These are phyloP conservation scores for Bungarus multicinctus DNA, from an alignment of 2,113 vertebrate genomes.

Conservation along the genomic window DNA sequence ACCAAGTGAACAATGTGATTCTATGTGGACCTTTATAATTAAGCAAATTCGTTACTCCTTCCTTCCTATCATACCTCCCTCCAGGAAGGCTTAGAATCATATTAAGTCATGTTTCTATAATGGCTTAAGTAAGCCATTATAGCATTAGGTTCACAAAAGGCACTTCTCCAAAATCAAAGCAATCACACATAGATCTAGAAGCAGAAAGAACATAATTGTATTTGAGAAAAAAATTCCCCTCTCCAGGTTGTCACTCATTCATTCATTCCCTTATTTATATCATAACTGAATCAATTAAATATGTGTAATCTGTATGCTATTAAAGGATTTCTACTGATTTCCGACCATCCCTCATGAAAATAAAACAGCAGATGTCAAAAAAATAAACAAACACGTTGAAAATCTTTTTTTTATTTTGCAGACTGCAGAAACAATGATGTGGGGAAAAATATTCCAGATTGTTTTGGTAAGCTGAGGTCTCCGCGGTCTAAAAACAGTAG, in stretches of 20 bases:
- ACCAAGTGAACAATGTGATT: not conserved
- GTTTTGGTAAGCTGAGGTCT: conserved; percentile 76
- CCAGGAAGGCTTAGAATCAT: not conserved
- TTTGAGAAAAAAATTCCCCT: not conserved
- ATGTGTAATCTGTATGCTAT: not conserved
- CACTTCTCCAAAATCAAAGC: not conserved
- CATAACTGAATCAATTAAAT: not conserved
- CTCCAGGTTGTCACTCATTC: not conserved
- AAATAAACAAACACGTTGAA: conserved; percentile 21
- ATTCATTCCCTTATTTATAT: too few species aligned
- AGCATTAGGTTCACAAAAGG: not conserved
- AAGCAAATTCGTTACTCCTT: not conserved
- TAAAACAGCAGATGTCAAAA: not conserved
- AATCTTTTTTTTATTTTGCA: conserved; percentile 59
- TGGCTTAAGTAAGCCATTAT: not conserved
- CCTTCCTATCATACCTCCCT: not conserved
- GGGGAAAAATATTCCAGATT: conserved; percentile 73
- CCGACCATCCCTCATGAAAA: not conserved
- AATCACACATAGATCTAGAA: not conserved
- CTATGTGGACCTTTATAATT: not conserved
- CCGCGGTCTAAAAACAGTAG: not conserved
- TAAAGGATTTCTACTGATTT: not conserved
- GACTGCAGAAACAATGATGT: conserved; percentile 79
- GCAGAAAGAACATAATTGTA: not conserved
- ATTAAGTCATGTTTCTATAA: not conserved